A percentile compares a stretch with the other conserved stretches of the same genome.
Conservation (phyloP, 2,113 vertebrate species). For the Silurus asotus region DNA sequence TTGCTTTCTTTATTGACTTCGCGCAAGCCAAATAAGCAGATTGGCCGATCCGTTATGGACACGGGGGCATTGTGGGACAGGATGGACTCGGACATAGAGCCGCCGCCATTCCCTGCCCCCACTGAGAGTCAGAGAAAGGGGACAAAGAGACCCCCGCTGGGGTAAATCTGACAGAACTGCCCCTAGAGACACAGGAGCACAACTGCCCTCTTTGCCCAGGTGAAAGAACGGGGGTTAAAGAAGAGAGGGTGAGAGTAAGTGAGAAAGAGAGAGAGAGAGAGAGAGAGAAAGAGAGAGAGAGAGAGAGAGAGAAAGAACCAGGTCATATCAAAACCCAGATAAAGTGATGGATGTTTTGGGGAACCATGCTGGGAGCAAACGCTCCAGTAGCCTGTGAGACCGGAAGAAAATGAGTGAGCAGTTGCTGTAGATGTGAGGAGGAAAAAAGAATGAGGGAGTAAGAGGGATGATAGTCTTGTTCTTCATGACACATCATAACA, state of each 20-base stretch:
- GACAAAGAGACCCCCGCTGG: conserved; percentile 87
- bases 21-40: conserved; percentile 86
- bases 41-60: conserved; percentile 85
- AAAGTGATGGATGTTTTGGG: conserved; percentile 15
- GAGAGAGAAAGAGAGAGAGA: conserved; percentile 14
- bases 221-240: conserved; percentile 77
- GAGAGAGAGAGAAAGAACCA: not conserved
- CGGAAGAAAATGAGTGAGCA: conserved; percentile 7
- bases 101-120: conserved; percentile 70
- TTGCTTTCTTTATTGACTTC: conserved; percentile 84
- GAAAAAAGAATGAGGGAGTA: not conserved
- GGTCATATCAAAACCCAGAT: not conserved
- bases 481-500: not conserved
- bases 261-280: not conserved
- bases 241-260: not conserved
- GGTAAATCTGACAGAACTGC: conserved; percentile 84
- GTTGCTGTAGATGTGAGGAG: conserved; percentile 24
- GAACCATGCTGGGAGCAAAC: conserved; percentile 31
- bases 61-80: conserved; percentile 76
- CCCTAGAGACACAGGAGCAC: conserved; percentile 80
- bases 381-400: conserved; percentile 27
- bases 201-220: conserved; percentile 79
- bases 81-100: conserved; percentile 82
- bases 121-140: conserved; percentile 79
- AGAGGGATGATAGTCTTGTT: not conserved